Conservation (phyloP, 2,797 vertebrate genomes). For the Cyprinodon diabolis region DNA sequence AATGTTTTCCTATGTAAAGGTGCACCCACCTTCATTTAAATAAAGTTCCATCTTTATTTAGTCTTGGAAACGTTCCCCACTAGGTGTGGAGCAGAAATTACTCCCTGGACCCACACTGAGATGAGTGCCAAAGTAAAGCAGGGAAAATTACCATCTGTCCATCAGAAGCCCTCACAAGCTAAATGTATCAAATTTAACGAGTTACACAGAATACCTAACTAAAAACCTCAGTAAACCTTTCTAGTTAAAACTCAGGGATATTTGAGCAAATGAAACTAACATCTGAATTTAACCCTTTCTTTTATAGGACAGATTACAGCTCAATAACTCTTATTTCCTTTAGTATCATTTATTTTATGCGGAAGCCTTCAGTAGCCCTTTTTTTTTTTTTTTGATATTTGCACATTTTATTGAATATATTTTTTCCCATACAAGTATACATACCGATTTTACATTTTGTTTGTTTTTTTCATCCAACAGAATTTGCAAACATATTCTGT, state of each 20-base stretch:
- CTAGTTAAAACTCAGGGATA: no score
- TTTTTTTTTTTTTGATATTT: no score
- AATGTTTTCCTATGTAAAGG: constrained; percentile 24
- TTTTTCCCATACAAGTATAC: no score
- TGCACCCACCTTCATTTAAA: constrained; percentile 53
- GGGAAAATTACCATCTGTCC: constrained; percentile 14
- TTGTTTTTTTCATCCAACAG: no score
- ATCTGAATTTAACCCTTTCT: not conserved
- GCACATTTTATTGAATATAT: no score
- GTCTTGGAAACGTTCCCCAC: constrained; percentile 47
- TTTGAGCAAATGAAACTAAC: no score
- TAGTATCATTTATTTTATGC: not conserved
- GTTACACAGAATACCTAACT: not conserved
- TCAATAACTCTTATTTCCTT: not conserved
- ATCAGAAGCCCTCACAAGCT: not conserved
- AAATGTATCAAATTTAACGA: not conserved
- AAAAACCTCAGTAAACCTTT: not conserved
- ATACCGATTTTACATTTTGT: no score
- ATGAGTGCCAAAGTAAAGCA: constrained; percentile 40
- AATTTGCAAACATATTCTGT: no score
- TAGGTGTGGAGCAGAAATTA: constrained; percentile 32
- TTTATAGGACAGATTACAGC: not conserved
- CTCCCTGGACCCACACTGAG: constrained; percentile 16
- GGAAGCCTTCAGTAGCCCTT: not conserved
- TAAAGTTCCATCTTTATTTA: constrained; percentile 63